Conservation (phyloP, 2,888 invertebrate genomes). For the Drosophila nigritarsus region DNA sequence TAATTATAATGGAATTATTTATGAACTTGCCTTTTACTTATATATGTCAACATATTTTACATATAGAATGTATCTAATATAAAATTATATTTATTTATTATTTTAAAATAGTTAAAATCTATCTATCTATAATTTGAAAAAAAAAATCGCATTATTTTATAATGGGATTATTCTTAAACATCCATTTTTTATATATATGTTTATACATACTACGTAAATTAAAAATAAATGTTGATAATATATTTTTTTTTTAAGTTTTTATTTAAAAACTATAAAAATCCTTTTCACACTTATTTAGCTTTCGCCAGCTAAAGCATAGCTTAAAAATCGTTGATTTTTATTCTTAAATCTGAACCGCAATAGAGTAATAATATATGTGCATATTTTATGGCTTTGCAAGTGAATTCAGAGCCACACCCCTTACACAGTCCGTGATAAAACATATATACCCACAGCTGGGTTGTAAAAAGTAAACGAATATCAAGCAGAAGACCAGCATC, state of each 20-base stretch:
- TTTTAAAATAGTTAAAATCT: too few species aligned
- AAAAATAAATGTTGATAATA: background rate
- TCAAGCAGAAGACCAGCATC: constrained; percentile 30
- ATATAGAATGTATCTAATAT: background rate
- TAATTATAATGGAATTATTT: background rate
- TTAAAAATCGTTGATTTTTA: background rate
- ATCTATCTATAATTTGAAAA: too few species aligned
- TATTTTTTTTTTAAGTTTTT: too few species aligned
- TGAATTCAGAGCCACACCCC: background rate
- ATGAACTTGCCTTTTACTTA: background rate
- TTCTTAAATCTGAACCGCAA: background rate
- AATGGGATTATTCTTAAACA: background rate
- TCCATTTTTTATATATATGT: background rate
- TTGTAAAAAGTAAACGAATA: constrained; percentile 25
- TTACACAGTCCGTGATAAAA: background rate
- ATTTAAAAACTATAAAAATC: background rate
- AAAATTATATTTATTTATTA: too few species aligned
- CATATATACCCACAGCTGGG: background rate
- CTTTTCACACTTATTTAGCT: background rate
- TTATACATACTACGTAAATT: fast-evolving
- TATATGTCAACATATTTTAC: fast-evolving
- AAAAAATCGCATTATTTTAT: background rate
- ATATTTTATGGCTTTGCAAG: background rate
- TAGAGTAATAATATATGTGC: background rate
- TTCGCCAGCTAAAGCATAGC: background rate